A percentile compares a stretch with the other conserved stretches of the same genome.
Conservation (phyloP, 1,140 invertebrate genomes). For the Drosophila ercepeae region DNA sequence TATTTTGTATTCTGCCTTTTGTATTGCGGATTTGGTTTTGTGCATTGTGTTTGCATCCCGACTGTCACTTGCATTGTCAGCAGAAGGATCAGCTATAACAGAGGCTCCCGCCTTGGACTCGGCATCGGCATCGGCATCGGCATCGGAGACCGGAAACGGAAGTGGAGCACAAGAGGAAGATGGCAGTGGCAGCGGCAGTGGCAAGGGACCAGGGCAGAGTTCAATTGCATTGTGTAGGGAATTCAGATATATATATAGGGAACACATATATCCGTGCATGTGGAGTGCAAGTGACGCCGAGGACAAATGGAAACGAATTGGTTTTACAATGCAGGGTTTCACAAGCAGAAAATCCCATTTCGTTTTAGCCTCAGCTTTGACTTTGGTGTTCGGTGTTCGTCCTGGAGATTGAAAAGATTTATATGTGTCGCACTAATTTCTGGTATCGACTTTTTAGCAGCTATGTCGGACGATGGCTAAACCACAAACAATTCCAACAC, state of each 20-base stretch:
- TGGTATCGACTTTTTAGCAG: conserved; percentile 14
- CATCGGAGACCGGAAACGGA: conserved; percentile 25
- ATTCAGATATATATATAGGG: neutral
- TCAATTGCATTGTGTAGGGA: conserved; percentile 46
- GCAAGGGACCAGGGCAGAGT: conserved; percentile 37
- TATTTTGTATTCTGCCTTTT: conserved; percentile 38
- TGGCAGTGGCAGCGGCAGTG: neutral
- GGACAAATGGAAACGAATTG: conserved; percentile 71
- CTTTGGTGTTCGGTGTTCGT: conserved; percentile 35
- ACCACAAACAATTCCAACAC: conserved; percentile 31
- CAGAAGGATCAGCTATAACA: conserved; percentile 32
- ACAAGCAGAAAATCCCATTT: conserved; percentile 54
- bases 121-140: neutral
- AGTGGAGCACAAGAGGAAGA: conserved; percentile 6
- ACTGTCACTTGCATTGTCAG: conserved; percentile 73
- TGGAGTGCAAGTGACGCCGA: conserved; percentile 44
- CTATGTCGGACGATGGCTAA: conserved; percentile 10
- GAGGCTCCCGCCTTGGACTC: neutral
- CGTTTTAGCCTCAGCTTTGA: conserved; percentile 20
- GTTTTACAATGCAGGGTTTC: conserved; percentile 58
- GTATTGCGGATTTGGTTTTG: conserved; percentile 40
- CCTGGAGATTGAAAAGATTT: conserved; percentile 12
- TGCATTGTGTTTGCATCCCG: conserved; percentile 60
- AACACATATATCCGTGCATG: conserved; percentile 3
- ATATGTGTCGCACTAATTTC: conserved; percentile 43